phyloP scores from a whole-genome alignment of 2,113 vertebrate species.

The Pygoscelis antarcticus region DNA sequence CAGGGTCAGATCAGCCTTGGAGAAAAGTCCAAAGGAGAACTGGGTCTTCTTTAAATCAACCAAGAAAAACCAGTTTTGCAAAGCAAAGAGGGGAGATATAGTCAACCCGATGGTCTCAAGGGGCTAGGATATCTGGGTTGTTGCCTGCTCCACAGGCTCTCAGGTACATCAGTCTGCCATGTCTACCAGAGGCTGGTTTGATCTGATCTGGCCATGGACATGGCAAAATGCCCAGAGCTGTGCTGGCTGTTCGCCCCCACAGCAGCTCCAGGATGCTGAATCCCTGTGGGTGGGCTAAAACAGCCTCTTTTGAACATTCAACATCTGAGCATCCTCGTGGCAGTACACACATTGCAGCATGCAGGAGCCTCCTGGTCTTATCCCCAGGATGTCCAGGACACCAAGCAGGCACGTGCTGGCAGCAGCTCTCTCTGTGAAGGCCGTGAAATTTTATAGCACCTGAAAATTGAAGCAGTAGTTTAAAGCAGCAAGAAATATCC shows the following conservation, averaged over 20 bases:
- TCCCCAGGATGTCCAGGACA: neutral
- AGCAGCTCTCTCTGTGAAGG: neutral
- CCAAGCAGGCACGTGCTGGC: neutral
- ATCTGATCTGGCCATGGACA: neutral
- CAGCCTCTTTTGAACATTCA: neutral
- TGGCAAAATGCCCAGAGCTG: fast-evolving
- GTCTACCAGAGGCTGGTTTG: neutral
- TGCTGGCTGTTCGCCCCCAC: fast-evolving
- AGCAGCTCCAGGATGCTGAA: neutral
- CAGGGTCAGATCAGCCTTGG: neutral
- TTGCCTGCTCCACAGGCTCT: neutral
- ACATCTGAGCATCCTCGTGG: neutral
- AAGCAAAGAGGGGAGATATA: neutral
- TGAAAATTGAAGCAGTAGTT: neutral
- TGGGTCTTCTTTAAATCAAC: neutral
- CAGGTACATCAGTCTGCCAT: fast-evolving
- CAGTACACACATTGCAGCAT: fast-evolving
- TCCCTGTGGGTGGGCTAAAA: neutral
- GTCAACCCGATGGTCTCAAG: fast-evolving
- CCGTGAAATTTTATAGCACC: neutral
- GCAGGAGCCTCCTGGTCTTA: neutral
- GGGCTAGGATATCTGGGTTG: neutral
- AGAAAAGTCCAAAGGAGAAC: neutral
- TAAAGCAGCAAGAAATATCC: neutral
- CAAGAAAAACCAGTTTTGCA: neutral